Percentiles rank a stretch among this genome's conserved stretches.
These are phyloP conservation scores for Empidonax alnorum DNA, from an alignment of 2,113 vertebrate genomes.

Conservation along the genomic window DNA sequence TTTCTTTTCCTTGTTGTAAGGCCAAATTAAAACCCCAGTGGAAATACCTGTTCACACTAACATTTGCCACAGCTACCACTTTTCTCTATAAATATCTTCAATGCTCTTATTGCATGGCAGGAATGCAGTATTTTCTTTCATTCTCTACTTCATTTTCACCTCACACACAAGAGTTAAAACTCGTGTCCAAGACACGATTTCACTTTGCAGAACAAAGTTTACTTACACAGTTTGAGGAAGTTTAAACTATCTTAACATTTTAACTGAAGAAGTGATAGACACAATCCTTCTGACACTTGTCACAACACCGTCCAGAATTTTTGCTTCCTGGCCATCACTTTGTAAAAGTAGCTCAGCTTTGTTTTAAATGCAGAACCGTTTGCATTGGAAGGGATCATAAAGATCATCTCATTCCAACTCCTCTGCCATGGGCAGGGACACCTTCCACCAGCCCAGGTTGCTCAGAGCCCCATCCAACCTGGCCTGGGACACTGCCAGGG, in stretches of 20 bases:
- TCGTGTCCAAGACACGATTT: not conserved
- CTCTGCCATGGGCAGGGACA: not conserved
- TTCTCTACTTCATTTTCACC: not conserved
- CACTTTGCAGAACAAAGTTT: not conserved
- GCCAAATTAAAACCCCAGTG: not conserved
- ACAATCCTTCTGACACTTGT: not conserved
- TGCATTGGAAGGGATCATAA: not conserved
- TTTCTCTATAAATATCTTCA: not conserved
- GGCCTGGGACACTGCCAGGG: not conserved
- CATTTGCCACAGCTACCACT: not conserved
- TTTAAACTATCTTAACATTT: not conserved
- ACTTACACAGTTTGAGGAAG: not conserved
- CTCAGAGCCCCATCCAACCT: not conserved
- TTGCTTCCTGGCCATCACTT: not conserved
- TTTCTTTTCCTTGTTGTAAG: not conserved
- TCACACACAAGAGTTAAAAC: not conserved
- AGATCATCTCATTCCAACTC: not conserved
- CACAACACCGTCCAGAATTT: not conserved
- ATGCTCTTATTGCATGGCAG: not conserved
- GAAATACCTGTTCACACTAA: not conserved
- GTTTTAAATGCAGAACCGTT: not conserved
- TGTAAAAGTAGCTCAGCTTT: not conserved
- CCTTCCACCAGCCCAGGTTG: not conserved
- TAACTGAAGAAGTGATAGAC: not conserved
- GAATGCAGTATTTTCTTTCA: not conserved